Evolutionary conservation across 2,797 vertebrate genomes (phyloP), one percentile per base, ranked within the genome.

Genomic region (Sitta carolinensis): DNA sequence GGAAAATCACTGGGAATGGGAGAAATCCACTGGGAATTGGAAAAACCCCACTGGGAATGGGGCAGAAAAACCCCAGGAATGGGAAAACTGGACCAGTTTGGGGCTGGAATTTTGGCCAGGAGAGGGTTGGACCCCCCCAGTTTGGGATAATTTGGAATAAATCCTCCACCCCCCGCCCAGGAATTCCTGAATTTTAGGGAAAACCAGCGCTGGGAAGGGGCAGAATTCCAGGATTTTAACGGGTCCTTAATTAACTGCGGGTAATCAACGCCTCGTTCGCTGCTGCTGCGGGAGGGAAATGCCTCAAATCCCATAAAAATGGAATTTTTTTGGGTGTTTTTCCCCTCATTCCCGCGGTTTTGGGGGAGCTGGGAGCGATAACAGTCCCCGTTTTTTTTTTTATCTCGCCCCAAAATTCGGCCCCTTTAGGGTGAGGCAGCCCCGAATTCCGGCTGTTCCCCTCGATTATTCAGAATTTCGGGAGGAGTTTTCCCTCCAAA

Each of bases 401-500:
- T 57, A 73, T 57, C 52, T 57, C 2, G 1, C 42, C 52, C 42
- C 69, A 57, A 73, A 73, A 73, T 73, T 45, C 4, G 19, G 19
- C 11, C n/a, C 19, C 25, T 45, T 43, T 8, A 36, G 69, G 52
- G 69, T 57, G 52, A 3, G 25, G 40, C 68, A 26, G 38, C 9
- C 16, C 13, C 10, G 1, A 70, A 26, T 55, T 32, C 17, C 51
- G 12, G 23, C 69, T 45, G 69, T 16, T 72, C 5, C 18, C 13
- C 0, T 13, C 40, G 52, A 45, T 57, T 22, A 34, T 29, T 73
- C 7, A 1, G 3, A 29, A 57, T 45, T 73, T 45, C 3, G 2
- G 13, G 38, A 55, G 5, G 38, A 55, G 5, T 43, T 57, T 72
- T 22, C 32, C 19, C 32, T 70, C 50, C 50, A n/a, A 70, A 54